A percentile compares a stretch with the other conserved stretches of the same genome.
Conservation (phyloP, 2,888 invertebrate genomes). For the Hirtodrosophila confusa region DNA sequence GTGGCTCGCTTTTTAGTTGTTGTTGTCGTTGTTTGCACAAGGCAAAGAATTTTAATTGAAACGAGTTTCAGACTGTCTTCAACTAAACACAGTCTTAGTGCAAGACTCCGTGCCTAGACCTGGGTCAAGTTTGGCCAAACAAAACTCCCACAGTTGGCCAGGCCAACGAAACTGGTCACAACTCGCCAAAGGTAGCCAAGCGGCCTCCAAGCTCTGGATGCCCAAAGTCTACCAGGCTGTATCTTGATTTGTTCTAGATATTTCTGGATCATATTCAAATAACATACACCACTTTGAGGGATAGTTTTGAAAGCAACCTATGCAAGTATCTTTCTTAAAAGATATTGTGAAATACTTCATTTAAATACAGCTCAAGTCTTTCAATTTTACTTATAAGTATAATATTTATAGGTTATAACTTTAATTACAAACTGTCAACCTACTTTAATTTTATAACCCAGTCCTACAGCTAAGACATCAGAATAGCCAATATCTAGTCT, state of each 20-base stretch:
- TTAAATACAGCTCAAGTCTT: too few species aligned
- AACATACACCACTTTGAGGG: not conserved
- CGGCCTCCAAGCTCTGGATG: not conserved
- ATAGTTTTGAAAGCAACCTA: too few species aligned
- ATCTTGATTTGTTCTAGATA: not conserved
- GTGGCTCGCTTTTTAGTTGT: constrained; percentile 10
- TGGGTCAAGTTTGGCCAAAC: constrained; percentile 60
- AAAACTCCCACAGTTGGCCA: constrained; percentile 39
- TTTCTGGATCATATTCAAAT: not conserved
- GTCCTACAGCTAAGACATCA: too few species aligned
- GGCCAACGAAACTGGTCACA: constrained; percentile 39
- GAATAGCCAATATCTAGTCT: too few species aligned
- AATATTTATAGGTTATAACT: too few species aligned
- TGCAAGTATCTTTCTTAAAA: too few species aligned
- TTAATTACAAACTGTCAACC: too few species aligned
- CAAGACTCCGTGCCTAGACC: constrained; percentile 51
- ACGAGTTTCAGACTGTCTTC: constrained; percentile 62
- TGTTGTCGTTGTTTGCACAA: constrained; percentile 51
- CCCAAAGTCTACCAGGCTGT: not conserved
- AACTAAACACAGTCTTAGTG: constrained; percentile 22
- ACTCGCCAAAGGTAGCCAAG: constrained; percentile 10
- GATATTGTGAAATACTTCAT: too few species aligned
- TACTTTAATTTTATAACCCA: too few species aligned
- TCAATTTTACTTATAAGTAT: too few species aligned
- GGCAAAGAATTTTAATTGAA: constrained; percentile 80